A percentile compares a stretch with the other conserved stretches of the same genome.
phyloP scores from a whole-genome alignment of 92 coral and sea anemone genomes.

The Virgularia gustaviana region DNA sequence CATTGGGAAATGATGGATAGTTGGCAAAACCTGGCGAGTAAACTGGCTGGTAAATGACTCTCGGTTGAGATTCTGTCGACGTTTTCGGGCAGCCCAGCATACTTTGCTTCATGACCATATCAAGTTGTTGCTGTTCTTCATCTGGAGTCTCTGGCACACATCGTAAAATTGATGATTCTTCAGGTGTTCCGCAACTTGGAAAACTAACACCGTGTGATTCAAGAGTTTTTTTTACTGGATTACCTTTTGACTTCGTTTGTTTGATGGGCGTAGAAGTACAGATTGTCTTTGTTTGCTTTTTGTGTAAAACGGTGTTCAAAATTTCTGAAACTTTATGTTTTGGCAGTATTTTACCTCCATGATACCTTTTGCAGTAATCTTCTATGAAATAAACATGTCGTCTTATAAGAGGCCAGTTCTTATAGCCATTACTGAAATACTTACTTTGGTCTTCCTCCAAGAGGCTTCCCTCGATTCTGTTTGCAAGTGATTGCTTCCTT shows the following conservation, averaged over 20 bases:
- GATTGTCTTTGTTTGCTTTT: conserved; percentile 10
- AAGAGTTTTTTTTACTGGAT: conserved; percentile 40
- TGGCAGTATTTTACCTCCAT: conserved; percentile 22
- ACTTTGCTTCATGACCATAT: neutral
- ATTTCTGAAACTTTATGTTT: conserved; percentile 41
- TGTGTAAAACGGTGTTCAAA: conserved; percentile 25
- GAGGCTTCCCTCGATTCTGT: conserved; percentile 41
- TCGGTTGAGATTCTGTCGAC: neutral
- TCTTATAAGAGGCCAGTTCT: conserved; percentile 18
- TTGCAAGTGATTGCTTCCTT: conserved; percentile 27
- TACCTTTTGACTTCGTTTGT: conserved; percentile 41
- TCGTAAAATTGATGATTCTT: neutral
- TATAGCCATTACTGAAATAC: conserved; percentile 16
- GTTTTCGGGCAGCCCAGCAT: neutral
- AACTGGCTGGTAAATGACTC: neutral
- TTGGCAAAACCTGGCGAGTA: neutral
- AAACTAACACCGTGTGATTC: conserved; percentile 41
- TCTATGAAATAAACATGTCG: conserved; percentile 20
- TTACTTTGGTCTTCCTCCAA: conserved; percentile 29
- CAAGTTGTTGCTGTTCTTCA: too few relatives aligned
- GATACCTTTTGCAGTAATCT: conserved; percentile 7
- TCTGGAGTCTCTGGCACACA: too few relatives aligned
- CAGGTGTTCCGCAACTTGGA: conserved; percentile 1
- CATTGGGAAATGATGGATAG: conserved; percentile 24
- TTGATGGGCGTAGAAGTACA: conserved; percentile 10